Conservation (phyloP, 2,113 vertebrate species). For the Strix uralensis region DNA sequence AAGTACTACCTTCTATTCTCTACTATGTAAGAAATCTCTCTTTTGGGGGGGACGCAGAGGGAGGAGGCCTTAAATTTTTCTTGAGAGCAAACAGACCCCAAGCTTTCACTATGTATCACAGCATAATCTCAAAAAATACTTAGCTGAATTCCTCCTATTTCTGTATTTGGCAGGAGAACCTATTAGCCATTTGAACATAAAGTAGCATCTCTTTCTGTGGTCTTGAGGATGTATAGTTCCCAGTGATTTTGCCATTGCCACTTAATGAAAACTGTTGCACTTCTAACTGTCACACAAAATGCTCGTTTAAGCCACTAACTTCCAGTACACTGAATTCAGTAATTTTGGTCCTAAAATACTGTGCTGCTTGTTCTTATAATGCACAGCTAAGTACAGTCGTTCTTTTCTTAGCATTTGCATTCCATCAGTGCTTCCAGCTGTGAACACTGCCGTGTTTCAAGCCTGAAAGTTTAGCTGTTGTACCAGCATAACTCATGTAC, state of each 20-base stretch:
- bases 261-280: background rate
- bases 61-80: background rate
- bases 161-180: background rate
- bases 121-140: background rate
- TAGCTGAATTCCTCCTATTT: background rate
- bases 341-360: background rate
- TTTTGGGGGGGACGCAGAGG: background rate
- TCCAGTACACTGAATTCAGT: background rate
- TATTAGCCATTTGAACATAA: background rate
- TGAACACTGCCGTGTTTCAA: background rate
- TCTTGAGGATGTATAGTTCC: background rate
- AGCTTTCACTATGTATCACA: background rate
- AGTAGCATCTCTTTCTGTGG: background rate
- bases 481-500: background rate
- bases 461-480: background rate
- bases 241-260: background rate
- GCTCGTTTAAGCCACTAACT: background rate
- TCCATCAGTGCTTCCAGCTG: background rate
- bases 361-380: background rate
- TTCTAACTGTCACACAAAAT: background rate
- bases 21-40: background rate
- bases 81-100: background rate
- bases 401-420: background rate
- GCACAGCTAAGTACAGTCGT: background rate
- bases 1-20: constrained; percentile 51